Percentiles rank a stretch among this genome's conserved stretches.
phyloP scores from a whole-genome alignment of 2,888 invertebrate species.

The Yponomeuta malinellus region DNA sequence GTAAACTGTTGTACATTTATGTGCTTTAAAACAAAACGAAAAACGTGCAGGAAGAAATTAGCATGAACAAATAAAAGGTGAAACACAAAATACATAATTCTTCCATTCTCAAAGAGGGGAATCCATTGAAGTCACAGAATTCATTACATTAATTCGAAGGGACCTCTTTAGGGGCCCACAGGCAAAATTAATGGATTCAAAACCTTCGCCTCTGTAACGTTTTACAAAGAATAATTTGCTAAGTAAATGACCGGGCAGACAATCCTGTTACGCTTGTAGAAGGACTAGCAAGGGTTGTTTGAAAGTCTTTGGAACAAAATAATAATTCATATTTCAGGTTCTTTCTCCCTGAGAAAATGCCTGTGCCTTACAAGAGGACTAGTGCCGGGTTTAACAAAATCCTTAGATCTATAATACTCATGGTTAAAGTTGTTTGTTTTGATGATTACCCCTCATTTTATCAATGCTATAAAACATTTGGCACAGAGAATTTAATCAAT shows the following conservation, averaged over 20 bases:
- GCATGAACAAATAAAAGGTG: background rate
- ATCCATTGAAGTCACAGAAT: constrained; percentile 71
- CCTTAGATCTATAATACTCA: too few relatives aligned
- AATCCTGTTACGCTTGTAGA: constrained; percentile 61
- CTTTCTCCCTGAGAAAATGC: too few relatives aligned
- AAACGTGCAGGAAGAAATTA: background rate
- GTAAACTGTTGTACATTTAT: background rate
- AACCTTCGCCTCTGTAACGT: constrained; percentile 64
- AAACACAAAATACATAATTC: constrained; percentile 1
- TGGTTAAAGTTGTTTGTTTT: too few relatives aligned
- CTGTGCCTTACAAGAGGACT: too few relatives aligned
- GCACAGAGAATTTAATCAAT: too few relatives aligned
- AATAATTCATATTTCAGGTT: too few relatives aligned
- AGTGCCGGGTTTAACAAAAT: too few relatives aligned
- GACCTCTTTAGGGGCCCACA: constrained; percentile 67
- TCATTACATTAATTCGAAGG: constrained; percentile 70
- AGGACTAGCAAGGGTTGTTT: background rate
- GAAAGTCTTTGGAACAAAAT: background rate
- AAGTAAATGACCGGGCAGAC: constrained; percentile 74
- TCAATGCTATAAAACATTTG: too few relatives aligned
- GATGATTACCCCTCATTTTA: too few relatives aligned
- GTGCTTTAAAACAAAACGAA: background rate
- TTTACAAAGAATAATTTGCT: constrained; percentile 75
- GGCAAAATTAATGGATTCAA: constrained; percentile 74
- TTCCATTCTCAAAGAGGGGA: constrained; percentile 38